Evolutionary conservation across 2,113 vertebrate species (phyloP).

Genomic region (Brienomyrus longianalis): DNA sequence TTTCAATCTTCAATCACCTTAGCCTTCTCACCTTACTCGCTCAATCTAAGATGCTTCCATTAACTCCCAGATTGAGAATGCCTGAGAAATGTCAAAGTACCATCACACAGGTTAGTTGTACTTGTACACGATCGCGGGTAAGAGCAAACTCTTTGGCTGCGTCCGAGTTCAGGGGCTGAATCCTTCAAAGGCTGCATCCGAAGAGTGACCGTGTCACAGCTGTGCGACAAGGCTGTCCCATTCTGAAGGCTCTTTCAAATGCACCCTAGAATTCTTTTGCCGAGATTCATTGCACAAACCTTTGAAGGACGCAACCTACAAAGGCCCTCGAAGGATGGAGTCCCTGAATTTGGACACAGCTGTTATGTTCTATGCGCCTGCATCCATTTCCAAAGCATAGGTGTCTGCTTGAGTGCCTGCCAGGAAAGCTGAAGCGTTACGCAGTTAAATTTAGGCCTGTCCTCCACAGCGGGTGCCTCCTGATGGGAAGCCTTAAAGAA

Average conservation of each 20-base stretch:
- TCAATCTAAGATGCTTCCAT: background rate
- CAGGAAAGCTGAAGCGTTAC: background rate
- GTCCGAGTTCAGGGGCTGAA: background rate
- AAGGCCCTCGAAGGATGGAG: background rate
- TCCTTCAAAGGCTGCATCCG: background rate
- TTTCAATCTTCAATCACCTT: background rate
- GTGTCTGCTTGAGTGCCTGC: background rate
- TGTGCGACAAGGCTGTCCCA: background rate
- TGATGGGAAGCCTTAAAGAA: background rate
- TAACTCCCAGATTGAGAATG: background rate
- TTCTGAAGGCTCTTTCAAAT: background rate
- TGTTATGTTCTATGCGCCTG: background rate
- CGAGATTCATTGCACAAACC: background rate
- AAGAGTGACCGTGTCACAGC: background rate
- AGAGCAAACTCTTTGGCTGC: background rate
- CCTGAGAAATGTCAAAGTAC: background rate
- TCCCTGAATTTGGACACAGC: background rate
- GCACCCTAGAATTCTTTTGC: background rate
- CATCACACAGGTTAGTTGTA: background rate
- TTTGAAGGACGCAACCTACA: background rate
- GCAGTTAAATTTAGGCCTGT: background rate
- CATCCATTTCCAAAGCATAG: background rate
- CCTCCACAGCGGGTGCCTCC: background rate
- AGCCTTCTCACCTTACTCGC: background rate
- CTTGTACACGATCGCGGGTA: background rate